Evolutionary conservation across 2,888 invertebrate species (phyloP), one percentile per base, ranked within the genome.

Genomic region (Agriopis marginaria): DNA sequence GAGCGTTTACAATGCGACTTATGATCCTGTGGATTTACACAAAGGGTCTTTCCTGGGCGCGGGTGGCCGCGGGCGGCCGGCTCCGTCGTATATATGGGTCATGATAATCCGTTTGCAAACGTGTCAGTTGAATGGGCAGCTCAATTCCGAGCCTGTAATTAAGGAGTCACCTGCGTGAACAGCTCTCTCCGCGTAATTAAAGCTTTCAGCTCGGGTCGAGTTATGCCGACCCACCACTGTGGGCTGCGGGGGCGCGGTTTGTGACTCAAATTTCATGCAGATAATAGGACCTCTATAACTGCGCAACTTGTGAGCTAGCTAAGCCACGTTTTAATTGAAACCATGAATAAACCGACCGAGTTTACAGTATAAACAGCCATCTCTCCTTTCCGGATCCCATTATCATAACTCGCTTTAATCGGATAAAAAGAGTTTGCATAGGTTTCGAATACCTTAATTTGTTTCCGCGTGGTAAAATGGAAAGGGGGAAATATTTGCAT

Each of bases 81-180:
- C 42, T 58, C 56, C 80, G 83, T 79, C 75, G 75, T 78, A 85
- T 84, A 82, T 74, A 67, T 84, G 86, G 86, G 85, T 87, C 89
- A 88, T 85, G 88, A 88, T 91, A 92, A 91, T 91, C 88, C 88
- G 87, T 90, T 91, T 85, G 88, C 86, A 88, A 90, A 90, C 87
- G 88, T 89, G 91, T 89, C 92, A 92, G 88, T 84, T 86, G 88
- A 91, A 90, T 89, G 91, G 92, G 89, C 90, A 90, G 92, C 89
- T 93, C 91, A 90, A 91, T 92, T 89, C 86, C 87, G 85, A 85
- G 86, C 86, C 87, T 85, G 87, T 92, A 92, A 93, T 93, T 92
- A 92, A 93, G 90, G 92, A 92, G 93, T 90, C 92, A 93, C 93
- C 93, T 93, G 93, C 89, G 90, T 91, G 92, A 90, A 93, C 92